A percentile compares a stretch with the other conserved stretches of the same genome.
Evolutionary conservation across 1,140 invertebrate genomes (phyloP).

Genomic region (Kradibia gibbosae): DNA sequence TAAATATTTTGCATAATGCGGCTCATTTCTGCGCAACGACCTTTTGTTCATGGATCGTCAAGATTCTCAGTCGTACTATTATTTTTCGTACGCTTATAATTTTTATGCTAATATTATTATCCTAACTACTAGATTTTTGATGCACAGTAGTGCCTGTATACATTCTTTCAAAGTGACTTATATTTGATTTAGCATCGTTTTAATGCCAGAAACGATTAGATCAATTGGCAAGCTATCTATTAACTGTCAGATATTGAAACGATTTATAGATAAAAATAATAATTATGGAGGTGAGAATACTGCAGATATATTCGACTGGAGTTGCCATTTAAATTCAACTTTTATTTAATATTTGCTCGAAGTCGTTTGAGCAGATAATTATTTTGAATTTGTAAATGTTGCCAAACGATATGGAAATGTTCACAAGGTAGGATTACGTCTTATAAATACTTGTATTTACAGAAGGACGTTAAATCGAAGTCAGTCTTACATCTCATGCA

Average conservation of each 20-base stretch:
- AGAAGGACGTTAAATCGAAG: no score
- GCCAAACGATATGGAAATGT: not conserved
- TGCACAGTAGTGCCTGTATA: not conserved
- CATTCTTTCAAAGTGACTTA: not conserved
- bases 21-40: constrained; percentile 24
- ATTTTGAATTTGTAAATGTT: not conserved
- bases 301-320: not conserved
- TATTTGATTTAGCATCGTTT: constrained; percentile 25
- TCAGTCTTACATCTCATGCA: not conserved
- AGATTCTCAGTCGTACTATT: not conserved
- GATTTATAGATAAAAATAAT: not conserved
- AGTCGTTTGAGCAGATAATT: not conserved
- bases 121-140: not conserved
- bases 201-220: constrained; percentile 19
- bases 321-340: constrained; percentile 2
- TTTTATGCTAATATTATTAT: constrained; percentile 13
- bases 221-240: not conserved
- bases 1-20: constrained; percentile 49
- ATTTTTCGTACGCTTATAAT: not conserved
- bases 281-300: constrained; percentile 1
- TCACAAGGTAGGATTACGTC: not conserved
- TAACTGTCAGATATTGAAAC: not conserved
- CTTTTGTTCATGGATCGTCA: constrained; percentile 2
- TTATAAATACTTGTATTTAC: no score
- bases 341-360: not conserved